Evolutionary conservation across 2,888 invertebrate species (phyloP), one percentile per base, ranked within the genome.

Genomic region (Tenthredo amoena): DNA sequence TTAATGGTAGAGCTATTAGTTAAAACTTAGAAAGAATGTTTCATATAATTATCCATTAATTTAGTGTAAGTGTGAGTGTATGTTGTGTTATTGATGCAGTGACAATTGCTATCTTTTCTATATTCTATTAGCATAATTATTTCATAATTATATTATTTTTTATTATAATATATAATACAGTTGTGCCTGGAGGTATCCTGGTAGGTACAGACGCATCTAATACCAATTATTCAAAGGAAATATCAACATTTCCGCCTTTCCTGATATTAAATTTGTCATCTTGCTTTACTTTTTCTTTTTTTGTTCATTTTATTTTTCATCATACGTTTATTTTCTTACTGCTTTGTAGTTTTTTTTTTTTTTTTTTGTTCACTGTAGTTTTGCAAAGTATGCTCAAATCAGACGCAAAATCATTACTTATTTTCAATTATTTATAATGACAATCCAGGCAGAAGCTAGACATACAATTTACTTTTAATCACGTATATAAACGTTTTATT

Each of bases 121-220:
- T 83, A 79, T 88, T 90, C 87, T 89, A 87, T 89, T 89, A 88
- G 90, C 91, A 87, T 90, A 88, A 89, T 90, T 91, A 89, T 89
- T 88, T 90, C 89, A 91, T 74, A 74, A 43, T 43, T 74, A 43
- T 43, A 74, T 74, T 43, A 43, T 34, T 34, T 91, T 91, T 90
- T 26, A 83, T 83, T 71, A 47, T 68, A 37, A 62, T 81, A 77
- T 68, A 68, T 90, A 91, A 89, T 91, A 90, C 89, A 90, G 89
- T 91, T 91, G 90, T 91, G 91, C 92, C 90, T 89, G 90, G 91
- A 91, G 90, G 89, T 90, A 89, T 83, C 88, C 88, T 83, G 83
- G 55, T 85, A 86, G 84, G 82, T 85, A 81, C 79, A 81, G 79
- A 76, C 81, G 43, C 34, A 55, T 68, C 84, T 65, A 21, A 50